Conservation (phyloP, 2,797 vertebrate genomes). For the Sphaeramia orbicularis region DNA sequence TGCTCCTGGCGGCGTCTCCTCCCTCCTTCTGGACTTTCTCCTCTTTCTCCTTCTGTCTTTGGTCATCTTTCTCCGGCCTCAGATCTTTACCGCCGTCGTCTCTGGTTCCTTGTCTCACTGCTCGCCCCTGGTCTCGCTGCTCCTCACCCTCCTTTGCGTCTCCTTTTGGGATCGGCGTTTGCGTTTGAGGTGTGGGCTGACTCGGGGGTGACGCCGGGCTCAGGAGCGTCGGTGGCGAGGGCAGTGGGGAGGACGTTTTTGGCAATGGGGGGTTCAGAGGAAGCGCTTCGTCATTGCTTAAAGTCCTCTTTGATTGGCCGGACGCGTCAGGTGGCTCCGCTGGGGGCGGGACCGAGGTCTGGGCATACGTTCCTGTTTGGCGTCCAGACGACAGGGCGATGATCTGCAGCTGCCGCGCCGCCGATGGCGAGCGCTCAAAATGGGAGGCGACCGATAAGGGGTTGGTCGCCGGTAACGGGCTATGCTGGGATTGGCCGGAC, state of each 20-base stretch:
- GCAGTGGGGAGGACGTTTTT: slow-evolving; percentile 79
- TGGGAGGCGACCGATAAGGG: slow-evolving; percentile 74
- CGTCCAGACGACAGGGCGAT: slow-evolving; percentile 92
- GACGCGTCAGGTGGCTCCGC: slow-evolving; percentile 71
- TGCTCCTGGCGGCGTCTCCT: not conserved
- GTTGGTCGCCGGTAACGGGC: slow-evolving; percentile 75
- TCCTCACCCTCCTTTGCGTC: slow-evolving; percentile 40
- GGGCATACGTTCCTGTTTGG: slow-evolving; percentile 85
- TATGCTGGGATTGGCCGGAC: slow-evolving; percentile 74
- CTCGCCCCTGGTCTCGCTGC: slow-evolving; percentile 28
- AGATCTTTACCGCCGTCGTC: slow-evolving; percentile 14
- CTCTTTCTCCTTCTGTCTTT: slow-evolving; percentile 49
- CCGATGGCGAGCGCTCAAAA: slow-evolving; percentile 83
- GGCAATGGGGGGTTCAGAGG: slow-evolving; percentile 68
- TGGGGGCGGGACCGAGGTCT: slow-evolving; percentile 77
- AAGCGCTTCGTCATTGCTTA: slow-evolving; percentile 46
- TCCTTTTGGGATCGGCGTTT: slow-evolving; percentile 47
- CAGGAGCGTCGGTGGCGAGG: slow-evolving; percentile 82
- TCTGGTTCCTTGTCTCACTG: slow-evolving; percentile 1
- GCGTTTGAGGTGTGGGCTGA: slow-evolving; percentile 66
- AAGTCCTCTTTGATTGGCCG: slow-evolving; percentile 80
- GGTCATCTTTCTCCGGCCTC: slow-evolving; percentile 45
- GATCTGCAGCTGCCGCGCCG: slow-evolving; percentile 87
- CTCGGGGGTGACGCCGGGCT: slow-evolving; percentile 74
- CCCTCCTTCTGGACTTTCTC: slow-evolving; percentile 15